phyloP scores from a whole-genome alignment of 2,113 vertebrate species.

The Poecilia latipinna region DNA sequence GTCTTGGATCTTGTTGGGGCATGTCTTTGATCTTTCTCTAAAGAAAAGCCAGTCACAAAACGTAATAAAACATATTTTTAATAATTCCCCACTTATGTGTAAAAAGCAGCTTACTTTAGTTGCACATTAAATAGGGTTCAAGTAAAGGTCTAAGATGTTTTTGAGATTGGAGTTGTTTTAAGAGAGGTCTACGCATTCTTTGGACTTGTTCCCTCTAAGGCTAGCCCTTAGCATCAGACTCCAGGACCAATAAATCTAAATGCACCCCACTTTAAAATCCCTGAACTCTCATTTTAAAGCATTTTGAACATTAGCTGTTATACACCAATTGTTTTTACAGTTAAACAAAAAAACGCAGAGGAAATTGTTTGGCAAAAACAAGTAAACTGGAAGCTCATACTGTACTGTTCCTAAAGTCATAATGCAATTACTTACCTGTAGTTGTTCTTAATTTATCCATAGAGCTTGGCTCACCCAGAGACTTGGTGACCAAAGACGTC shows the following conservation, averaged over 20 bases:
- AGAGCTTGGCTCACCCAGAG: conserved; percentile 92
- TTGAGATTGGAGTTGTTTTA: not conserved
- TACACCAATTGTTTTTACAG: conserved; percentile 7
- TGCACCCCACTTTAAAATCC: not conserved
- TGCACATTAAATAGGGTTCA: not conserved
- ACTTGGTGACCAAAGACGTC: conserved; percentile 90
- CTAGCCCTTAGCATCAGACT: not conserved
- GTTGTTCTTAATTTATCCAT: conserved; percentile 34
- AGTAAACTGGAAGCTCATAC: not conserved
- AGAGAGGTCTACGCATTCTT: not conserved
- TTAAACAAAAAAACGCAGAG: not conserved
- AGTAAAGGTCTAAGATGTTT: not conserved
- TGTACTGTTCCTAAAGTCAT: not conserved
- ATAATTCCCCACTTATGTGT: not conserved
- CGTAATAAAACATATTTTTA: not conserved
- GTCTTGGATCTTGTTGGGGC: not conserved
- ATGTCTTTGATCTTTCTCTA: not conserved
- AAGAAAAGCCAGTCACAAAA: not conserved
- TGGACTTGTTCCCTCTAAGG: not conserved
- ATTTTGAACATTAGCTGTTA: not conserved
- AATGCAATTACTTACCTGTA: not conserved
- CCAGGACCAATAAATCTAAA: not conserved
- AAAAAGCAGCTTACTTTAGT: not conserved
- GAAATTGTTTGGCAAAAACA: conserved; percentile 10
- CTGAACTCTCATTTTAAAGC: not conserved